Base-by-base conservation (phyloP, 2,113 vertebrate species). In the Pipa parva region DNA sequence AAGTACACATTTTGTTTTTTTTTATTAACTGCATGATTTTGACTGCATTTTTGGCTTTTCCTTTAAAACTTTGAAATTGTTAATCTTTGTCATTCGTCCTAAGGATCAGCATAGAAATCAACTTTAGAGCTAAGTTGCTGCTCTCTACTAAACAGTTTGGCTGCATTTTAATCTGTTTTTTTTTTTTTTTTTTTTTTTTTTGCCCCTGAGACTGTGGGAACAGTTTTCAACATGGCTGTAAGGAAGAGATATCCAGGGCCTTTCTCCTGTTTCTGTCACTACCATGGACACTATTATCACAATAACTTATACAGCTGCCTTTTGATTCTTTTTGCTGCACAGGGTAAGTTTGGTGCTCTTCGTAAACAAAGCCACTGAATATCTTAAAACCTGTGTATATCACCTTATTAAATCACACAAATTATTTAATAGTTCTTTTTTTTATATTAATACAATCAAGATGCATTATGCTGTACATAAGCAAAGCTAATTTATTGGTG, bases 321-420 rank as follows among this genome's bases (percentile, higher is more conserved):
- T 70, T 49, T 70, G 33, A 54, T 70, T 54, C 58, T 70, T 25
- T 28, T 70, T 48, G 60, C 66, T 70, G 58, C 57, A 58, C 60
- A 18, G 57, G 66, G 66, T 70, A 45, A 70, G 66, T 68, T 25
- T 17, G 20, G n/a, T n/a, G n/a, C n/a, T n/a, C n/a, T n/a, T n/a
- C n/a, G n/a, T n/a, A n/a, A n/a, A n/a, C n/a, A n/a, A n/a, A n/a
- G n/a, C n/a, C n/a, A n/a, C n/a, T n/a, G n/a, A n/a, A n/a, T n/a
- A n/a, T n/a, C n/a, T n/a, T n/a, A n/a, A n/a, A n/a, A n/a, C n/a
- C n/a, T n/a, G n/a, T n/a, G n/a, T n/a, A n/a, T n/a, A n/a, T n/a
- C n/a, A n/a, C n/a, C n/a, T n/a, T n/a, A n/a, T n/a, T n/a, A n/a
- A n/a, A n/a, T n/a, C n/a, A n/a, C n/a, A n/a, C n/a, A n/a, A n/a